Evolutionary conservation across 2,888 invertebrate genomes (phyloP), one percentile per base, ranked within the genome.

Genomic region (Candidula unifasciata): DNA sequence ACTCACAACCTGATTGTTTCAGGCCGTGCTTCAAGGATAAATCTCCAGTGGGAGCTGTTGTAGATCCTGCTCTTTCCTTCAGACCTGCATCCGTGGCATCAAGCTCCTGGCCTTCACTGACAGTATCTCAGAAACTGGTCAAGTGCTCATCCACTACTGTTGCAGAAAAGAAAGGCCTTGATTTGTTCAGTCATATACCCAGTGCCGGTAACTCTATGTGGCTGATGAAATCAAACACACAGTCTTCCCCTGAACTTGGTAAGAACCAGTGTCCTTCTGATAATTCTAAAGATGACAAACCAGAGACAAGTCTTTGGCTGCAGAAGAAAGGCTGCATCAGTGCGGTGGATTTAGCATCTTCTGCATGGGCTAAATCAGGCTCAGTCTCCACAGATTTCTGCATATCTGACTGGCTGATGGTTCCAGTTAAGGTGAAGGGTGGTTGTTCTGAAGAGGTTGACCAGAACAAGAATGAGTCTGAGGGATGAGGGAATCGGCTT

Each of bases 381-480:
- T 64, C 44, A 1, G 3, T 54, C 8, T 60, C 64, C 16, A n/a
- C 64, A 30, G 82, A 82, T 64, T 82, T 74, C 44, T 76, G 60
- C 52, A 57, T 84, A 18, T 84, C 84, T 52, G 84, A 84, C 64
- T 84, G 84, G 84, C 80, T 84, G 27, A 16, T 84, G 84, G 57
- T 78, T 13, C 80, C 79, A 37, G 44, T 68, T 24, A 60, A 60
- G 44, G 30, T 27, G n/a, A 27, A 69, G 30, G 68, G 60, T 18
- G 33, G 30, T 33, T 35, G 35, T 24, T 21, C 2, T n/a, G 71
- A 77, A 24, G 73, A 54, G 35, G 6, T 60, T 60, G 80, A 84
- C n/a, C 30, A 79, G 3, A 69, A 74, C 24, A 83, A 83, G 44
- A 66, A 74, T 2, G 71, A 69, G 35, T 80, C 84, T 16, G 84